Conservation (phyloP, 2,113 vertebrate genomes). For the Grantiella picta region DNA sequence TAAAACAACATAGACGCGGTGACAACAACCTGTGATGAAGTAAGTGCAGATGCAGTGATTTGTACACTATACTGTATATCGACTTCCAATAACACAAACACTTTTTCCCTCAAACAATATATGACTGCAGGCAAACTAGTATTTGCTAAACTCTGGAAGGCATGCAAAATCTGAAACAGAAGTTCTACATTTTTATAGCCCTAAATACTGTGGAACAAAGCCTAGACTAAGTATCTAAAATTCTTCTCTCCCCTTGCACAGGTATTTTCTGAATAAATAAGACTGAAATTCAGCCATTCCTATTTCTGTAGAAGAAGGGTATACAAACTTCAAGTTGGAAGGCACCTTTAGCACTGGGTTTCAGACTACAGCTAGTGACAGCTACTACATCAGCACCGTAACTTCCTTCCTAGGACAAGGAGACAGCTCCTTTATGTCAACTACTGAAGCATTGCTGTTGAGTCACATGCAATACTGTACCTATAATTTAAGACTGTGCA, state of each 20-base stretch:
- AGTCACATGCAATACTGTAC: neutral
- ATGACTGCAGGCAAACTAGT: neutral
- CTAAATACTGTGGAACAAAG: neutral
- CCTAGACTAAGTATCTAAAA: neutral
- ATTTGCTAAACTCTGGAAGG: neutral
- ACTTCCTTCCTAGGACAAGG: neutral
- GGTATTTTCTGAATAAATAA: neutral
- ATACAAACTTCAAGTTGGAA: neutral
- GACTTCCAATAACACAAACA: neutral
- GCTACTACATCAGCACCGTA: neutral
- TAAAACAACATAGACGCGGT: neutral
- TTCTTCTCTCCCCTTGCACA: neutral
- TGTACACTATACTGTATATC: neutral
- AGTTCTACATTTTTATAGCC: neutral
- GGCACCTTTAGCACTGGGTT: neutral
- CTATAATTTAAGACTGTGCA: neutral
- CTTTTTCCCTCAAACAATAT: neutral
- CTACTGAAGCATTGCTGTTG: neutral
- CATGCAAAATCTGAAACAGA: neutral
- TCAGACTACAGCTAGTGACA: neutral
- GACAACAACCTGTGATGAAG: neutral
- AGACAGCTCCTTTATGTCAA: neutral
- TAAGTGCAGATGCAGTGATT: neutral
- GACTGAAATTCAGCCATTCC: neutral
- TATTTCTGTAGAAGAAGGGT: neutral